Evolutionary conservation across 2,113 vertebrate genomes (phyloP).

Genomic region (Gracilinanus agilis): DNA sequence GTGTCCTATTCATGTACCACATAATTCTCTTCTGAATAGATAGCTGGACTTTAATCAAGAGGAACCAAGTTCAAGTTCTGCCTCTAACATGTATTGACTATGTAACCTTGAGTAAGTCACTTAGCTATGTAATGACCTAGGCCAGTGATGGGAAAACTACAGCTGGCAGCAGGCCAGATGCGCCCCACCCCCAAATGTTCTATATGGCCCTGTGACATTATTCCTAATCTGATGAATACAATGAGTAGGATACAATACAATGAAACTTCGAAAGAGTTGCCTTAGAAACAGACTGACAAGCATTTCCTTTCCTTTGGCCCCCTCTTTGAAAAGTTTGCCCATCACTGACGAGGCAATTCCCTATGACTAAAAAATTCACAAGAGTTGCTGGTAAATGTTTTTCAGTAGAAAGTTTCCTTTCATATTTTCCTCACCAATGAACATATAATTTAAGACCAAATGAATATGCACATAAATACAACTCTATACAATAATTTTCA

Average conservation of each 20-base stretch:
- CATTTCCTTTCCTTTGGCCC: too few relatives aligned
- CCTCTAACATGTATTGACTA: neutral
- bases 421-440: neutral
- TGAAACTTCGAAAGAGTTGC: too few relatives aligned
- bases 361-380: neutral
- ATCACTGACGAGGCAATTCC: too few relatives aligned
- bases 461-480: neutral
- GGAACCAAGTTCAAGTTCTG: neutral
- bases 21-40: neutral
- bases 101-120: neutral
- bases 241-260: too few relatives aligned
- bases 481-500: neutral
- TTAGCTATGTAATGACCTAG: neutral
- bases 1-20: neutral
- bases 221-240: too few relatives aligned
- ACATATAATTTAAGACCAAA: neutral
- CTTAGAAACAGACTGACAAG: too few relatives aligned
- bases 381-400: neutral
- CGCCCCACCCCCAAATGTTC: too few relatives aligned
- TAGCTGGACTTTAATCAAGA: neutral
- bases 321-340: too few relatives aligned
- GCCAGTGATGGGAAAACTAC: too few relatives aligned
- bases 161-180: too few relatives aligned
- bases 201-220: too few relatives aligned
- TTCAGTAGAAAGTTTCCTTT: neutral